Conservation (phyloP, 2,113 vertebrate species). For the Myodes glareolus region DNA sequence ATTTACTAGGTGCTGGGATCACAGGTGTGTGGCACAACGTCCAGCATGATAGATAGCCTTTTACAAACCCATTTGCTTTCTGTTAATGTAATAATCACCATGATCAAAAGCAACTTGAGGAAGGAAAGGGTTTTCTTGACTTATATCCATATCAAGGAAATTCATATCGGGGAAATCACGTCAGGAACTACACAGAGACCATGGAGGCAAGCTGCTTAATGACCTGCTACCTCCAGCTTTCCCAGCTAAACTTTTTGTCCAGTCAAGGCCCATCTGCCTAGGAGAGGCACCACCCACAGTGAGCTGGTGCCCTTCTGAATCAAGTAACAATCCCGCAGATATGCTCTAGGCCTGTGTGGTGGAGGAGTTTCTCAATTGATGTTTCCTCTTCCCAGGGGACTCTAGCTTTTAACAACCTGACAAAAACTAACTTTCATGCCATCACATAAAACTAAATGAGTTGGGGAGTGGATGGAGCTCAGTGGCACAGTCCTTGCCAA, state of each 20-base stretch:
- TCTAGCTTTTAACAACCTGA: background rate
- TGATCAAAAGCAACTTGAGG: background rate
- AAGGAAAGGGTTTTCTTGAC: no score
- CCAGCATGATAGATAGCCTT: background rate
- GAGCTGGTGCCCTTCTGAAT: background rate
- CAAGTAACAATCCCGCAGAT: background rate
- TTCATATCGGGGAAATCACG: background rate
- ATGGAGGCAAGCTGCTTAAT: background rate
- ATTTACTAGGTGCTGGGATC: background rate
- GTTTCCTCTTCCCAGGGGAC: background rate
- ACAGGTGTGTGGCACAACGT: background rate
- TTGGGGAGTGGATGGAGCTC: background rate
- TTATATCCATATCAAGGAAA: background rate
- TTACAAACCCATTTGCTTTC: background rate
- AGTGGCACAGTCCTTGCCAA: background rate
- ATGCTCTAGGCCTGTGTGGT: background rate
- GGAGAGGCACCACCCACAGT: background rate
- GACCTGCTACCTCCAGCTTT: background rate
- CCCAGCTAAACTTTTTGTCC: background rate
- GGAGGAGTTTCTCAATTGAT: background rate
- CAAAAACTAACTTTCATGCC: background rate
- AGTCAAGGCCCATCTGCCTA: background rate
- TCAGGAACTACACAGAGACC: background rate
- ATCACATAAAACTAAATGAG: background rate
- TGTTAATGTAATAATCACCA: background rate